Conservation (phyloP, 2,797 vertebrate genomes). For the Strix occidentalis region DNA sequence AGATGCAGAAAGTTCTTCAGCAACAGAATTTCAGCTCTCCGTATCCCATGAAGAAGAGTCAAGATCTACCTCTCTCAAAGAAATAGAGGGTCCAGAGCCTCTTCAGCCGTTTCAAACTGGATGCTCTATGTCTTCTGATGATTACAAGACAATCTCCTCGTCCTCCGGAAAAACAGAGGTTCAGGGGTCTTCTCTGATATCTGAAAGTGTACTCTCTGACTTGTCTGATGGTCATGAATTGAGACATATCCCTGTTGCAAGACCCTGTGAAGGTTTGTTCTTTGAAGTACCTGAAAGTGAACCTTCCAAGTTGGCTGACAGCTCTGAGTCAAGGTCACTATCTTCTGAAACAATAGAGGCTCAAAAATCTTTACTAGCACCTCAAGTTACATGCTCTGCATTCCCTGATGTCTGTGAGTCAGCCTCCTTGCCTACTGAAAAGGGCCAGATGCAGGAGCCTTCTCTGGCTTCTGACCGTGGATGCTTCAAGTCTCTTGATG, state of each 20-base stretch:
- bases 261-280: not conserved
- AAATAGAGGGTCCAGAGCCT: conserved; percentile 36
- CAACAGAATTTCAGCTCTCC: not conserved
- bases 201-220: not conserved
- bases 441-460: not conserved
- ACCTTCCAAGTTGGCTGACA: conserved; percentile 56
- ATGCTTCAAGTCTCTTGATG: not conserved
- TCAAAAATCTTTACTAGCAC: conserved; percentile 45
- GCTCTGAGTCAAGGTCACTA: conserved; percentile 5
- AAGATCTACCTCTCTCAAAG: not conserved
- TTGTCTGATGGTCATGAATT: not conserved
- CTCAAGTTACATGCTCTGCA: conserved; percentile 56
- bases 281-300: conserved; percentile 53
- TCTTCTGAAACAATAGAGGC: conserved; percentile 30
- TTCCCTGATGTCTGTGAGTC: conserved; percentile 48
- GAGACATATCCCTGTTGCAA: conserved; percentile 29
- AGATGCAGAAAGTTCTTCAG: not conserved
- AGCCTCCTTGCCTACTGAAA: not conserved
- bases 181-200: not conserved
- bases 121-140: not conserved
- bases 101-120: not conserved
- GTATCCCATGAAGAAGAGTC: not conserved
- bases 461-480: not conserved
- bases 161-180: not conserved
- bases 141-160: not conserved